Base-by-base conservation (phyloP, 2,888 invertebrate species). In the Gasteruption jaculator region DNA sequence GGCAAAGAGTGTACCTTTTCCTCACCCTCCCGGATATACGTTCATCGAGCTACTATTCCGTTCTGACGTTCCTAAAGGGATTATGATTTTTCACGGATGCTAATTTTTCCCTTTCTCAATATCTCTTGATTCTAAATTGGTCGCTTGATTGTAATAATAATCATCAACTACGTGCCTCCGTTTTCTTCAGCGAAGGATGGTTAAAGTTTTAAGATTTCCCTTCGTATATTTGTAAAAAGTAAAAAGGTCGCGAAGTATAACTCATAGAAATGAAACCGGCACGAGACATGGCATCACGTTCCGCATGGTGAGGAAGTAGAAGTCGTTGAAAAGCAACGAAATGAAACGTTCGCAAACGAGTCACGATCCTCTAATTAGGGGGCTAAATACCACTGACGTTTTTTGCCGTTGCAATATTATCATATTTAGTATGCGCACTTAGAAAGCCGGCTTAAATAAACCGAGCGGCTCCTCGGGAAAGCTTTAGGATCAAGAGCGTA, bases 401-500 rank as follows among this genome's bases (percentile, higher is more conserved):
- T 68, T 66, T 65, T 66, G 60, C 57, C 62, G 61, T 64, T 65
- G 66, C 68, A 68, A 68, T 68, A 70, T 69, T 68, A 69, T 68
- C 68, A 67, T 70, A 70, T 70, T 70, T 68, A 68, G 69, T 70
- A 69, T 70, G 68, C 70, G 59, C 57, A 67, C 68, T 69, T 67
- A 67, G 65, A 54, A 63, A 64, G 62, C 59, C 60, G 55, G 63
- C 68, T 70, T 70, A 68, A 68, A 69, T 68, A 70, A 69, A 61
- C 65, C 62, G 56, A n/a, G n/a, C 42, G 55, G 53, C 55, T 57
- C 53, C 50, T 51, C 55, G 52, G 55, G 58, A 61, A 53, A 60
- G 60, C 58, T 52, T 50, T 50, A 45, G 48, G 45, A 38, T n/a
- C 42, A 40, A 46, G n/a, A 43, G 44, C 34, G 37, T 27, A 45